Base-by-base conservation (phyloP, 35 echinoderm and acorn worm species). In the Heliocidaris tuberculata region DNA sequence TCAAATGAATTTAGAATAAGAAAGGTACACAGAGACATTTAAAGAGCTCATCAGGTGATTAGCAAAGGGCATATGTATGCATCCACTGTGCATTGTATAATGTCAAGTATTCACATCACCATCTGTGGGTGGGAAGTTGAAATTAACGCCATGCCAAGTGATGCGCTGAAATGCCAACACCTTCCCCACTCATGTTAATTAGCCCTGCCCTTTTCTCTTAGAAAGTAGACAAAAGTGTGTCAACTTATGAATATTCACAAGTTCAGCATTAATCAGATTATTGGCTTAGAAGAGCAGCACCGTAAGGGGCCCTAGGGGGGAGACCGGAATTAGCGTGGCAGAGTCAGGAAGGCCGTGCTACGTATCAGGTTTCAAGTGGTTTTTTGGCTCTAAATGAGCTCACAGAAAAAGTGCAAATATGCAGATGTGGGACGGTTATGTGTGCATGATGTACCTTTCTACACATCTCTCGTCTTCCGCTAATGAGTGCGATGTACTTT, bases 401-500 rank as follows among this genome's bases (percentile, higher is more conserved):
- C n/a, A 48, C 91, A 50, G 65, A 89, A 89, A 89, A 93, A 93
- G 91, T 93, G 91, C 91, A 93, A 93, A 93, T 93, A 93, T 93
- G 91, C 91, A 52, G 91, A 93, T 93, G 91, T 21, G 47, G 91
- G 91, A 30, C 50, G 47, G 91, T 93, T 93, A 93, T 48, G 91
- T 93, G 91, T 93, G 91, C 30, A n/a, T 93, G 24, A 59, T 32
- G 50, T 12, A 12, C 47, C 47, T 93, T 50, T 32, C 87, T 4
- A 47, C 47, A 47, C 47, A 47, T 89, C 85, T 32, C 85, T 32
- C 31, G 9, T 86, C 87, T 21, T 93, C 50, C 24, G 48, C 91
- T 93, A 93, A 93, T 93, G 91, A 93, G 91, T 93, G 91, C 91
- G 91, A 93, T 93, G 91, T 93, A 93, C 91, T 93, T 93, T 93